Evolutionary conservation across 2,113 vertebrate genomes (phyloP), one percentile per base, ranked within the genome.

Genomic region (Labrus mixtus): DNA sequence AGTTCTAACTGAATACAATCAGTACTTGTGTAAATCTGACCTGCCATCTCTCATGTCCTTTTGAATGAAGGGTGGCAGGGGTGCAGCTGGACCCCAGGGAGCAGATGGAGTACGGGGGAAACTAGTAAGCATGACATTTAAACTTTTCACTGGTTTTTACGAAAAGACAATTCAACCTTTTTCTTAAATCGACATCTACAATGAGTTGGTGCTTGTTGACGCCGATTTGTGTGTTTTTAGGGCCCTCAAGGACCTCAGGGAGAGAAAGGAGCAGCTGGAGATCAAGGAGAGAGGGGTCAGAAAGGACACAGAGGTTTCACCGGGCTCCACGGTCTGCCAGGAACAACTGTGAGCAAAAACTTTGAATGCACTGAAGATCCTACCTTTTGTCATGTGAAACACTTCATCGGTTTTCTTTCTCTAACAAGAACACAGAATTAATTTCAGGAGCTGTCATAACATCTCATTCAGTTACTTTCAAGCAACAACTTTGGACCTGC

Each of bases 231-330:
- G 33, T 56, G 1, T 19, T 57, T 0, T 70, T 81, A 99, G 98
- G 98, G 97, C 72, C 98, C 98, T n/a, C 98, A 99, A 95, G 98
- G 98, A 56, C 97, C 98, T 73, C 95, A 96, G 70, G 98, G 98
- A 82, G 98, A 98, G 67, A 97, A 97, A 93, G 98, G 98, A 58
- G 95, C 95, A 51, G 76, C 91, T 54, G 98, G 98, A 84, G 95
- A 96, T 4, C 73, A 93, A 82, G 98, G 98, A 0, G 98, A 98
- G 19, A 94, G 96, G 69, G 98, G 98, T 48, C 97, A 99, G 91
- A 99, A 99, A 82, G 98, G 98, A 54, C 98, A 99, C 85, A 91
- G 97, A 88, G 98, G 98, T 16, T 99, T 99, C 83, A 97, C 97
- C 22, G 98, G 98, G 17, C 95, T 99, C 63, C 95, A 97, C 25